These are phyloP conservation scores for Calonectris borealis DNA, from an alignment of 2,113 vertebrate genomes.

Conservation along the genomic window DNA sequence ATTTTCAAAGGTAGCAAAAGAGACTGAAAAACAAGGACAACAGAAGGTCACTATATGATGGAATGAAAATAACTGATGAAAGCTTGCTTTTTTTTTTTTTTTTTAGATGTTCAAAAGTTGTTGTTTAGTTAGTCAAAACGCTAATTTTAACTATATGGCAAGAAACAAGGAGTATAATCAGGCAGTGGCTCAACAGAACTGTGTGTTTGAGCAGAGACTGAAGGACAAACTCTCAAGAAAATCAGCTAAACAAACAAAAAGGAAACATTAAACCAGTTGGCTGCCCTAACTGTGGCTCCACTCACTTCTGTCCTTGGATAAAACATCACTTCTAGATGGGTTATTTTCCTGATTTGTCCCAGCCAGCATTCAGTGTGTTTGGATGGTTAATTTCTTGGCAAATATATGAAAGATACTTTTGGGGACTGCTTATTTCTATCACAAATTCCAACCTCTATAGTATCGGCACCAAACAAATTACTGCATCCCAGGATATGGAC, in stretches of 20 bases:
- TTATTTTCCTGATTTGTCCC: neutral
- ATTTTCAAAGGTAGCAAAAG: slow-evolving; percentile 42
- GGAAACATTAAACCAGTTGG: neutral
- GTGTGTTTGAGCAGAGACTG: neutral
- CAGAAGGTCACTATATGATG: slow-evolving; percentile 34
- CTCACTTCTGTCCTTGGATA: neutral
- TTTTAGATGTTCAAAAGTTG: neutral
- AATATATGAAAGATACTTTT: neutral
- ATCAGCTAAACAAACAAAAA: neutral
- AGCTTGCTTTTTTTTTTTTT: neutral
- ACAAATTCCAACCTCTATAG: neutral
- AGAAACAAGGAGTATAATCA: neutral
- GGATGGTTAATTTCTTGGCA: neutral
- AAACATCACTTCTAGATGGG: neutral
- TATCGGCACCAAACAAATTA: neutral
- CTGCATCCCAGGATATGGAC: neutral
- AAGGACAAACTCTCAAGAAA: neutral
- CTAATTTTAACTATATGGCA: neutral
- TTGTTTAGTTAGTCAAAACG: neutral
- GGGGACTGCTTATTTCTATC: neutral
- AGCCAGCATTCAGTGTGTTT: neutral
- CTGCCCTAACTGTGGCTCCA: neutral
- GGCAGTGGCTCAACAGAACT: neutral
- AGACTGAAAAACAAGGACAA: slow-evolving; percentile 44
- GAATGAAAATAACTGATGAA: neutral